Conservation (phyloP, 2,113 vertebrate genomes). For the Thryonomys swinderianus region DNA sequence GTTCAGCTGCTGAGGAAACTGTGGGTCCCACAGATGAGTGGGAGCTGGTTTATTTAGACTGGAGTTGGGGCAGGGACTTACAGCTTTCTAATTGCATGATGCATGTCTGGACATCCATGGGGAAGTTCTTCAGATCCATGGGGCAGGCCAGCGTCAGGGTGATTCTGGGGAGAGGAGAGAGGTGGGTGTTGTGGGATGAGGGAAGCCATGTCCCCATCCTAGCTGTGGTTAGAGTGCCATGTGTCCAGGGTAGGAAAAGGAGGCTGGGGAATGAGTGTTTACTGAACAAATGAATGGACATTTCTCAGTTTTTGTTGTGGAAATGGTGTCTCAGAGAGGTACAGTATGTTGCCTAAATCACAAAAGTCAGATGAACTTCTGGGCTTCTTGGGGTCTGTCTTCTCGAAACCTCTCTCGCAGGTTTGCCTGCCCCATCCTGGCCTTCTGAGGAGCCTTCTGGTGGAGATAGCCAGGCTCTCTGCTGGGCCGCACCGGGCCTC, state of each 20-base stretch:
- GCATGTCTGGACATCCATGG: constrained; percentile 99
- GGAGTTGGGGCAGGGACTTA: constrained; percentile 86
- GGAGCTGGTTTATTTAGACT: not conserved
- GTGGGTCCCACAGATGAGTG: not conserved
- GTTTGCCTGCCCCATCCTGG: rapidly evolving
- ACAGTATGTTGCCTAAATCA: not conserved
- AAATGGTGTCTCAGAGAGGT: not conserved
- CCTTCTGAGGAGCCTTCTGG: not conserved
- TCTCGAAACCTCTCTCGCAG: not conserved
- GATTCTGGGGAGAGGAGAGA: constrained; percentile 89
- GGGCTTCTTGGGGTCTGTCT: not conserved
- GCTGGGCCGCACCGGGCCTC: not conserved
- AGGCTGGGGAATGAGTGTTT: not conserved
- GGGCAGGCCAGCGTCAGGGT: constrained; percentile 97
- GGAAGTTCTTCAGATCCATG: constrained; percentile 99
- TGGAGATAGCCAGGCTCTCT: not conserved
- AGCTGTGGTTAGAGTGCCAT: not conserved
- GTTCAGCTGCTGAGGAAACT: not conserved
- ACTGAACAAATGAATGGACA: not conserved
- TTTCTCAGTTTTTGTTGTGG: not conserved
- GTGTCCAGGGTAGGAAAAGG: not conserved
- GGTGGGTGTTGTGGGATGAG: not conserved
- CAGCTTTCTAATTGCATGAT: constrained; percentile 99
- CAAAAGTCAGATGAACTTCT: not conserved
- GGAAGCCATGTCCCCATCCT: not conserved